Evolutionary conservation across 2,888 invertebrate species (phyloP), one percentile per base, ranked within the genome.

Genomic region (Myopa testacea): DNA sequence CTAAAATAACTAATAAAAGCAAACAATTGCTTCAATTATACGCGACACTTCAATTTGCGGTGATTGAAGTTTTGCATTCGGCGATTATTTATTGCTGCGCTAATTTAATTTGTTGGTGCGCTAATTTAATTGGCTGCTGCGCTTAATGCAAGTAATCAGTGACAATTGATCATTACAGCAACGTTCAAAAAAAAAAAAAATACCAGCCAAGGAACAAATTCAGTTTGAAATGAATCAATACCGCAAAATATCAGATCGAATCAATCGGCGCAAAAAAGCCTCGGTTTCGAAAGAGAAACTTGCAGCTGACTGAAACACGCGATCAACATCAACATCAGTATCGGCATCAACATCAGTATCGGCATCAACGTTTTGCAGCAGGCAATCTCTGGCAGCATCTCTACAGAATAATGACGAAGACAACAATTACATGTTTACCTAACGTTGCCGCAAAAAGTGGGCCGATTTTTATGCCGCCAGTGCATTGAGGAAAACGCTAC

Each of bases 371-470:
- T 26, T 26, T 26, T 26, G 26, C 26, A 26, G 26, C 19, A 10
- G 26, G 10, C 62, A 58, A 6, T 19, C 62, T 8, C n/a, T 62
- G 38, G 34, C 65, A 65, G 34, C 65, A 38, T 34, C 38, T 16
- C 14, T 7, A 16, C 65, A 34, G 14, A 65, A 70, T 70, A 70
- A 52, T 52, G 26, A 55, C 14, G 45, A 45, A 6, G 45, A 45
- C 52, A 55, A 19, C 26, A 70, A n/a, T 19, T 34, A 70, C 19
- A 55, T 70, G 55, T n/a, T 69, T 69, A 45, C 50, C 65, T 65
- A 34, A 65, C 55, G 55, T 70, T 55, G 70, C 70, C 70, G 55
- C 70, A 55, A 37, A 70, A 70, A 70, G 14, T 70, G 70, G 73
- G 45, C 45, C 50, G 45, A 63, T 73, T 45, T 45, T 52, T 52